phyloP scores from a whole-genome alignment of 2,113 vertebrate species.

The Elanus axillaris region DNA sequence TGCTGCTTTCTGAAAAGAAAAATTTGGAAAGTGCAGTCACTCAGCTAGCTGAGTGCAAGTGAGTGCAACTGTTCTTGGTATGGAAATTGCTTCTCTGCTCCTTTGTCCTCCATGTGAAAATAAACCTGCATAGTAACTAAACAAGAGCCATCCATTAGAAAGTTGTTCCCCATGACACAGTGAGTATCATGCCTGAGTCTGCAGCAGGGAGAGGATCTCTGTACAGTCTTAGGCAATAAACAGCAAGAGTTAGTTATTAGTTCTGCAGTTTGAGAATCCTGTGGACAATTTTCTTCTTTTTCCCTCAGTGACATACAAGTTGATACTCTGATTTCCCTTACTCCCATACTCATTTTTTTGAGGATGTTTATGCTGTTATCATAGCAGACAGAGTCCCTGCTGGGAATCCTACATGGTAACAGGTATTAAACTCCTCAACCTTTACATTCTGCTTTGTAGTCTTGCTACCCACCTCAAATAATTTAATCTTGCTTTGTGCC shows the following conservation, averaged over 20 bases:
- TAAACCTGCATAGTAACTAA: neutral
- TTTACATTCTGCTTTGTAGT: neutral
- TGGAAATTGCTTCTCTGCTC: neutral
- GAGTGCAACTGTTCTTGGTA: rapidly evolving
- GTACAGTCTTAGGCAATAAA: neutral
- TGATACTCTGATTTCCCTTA: neutral
- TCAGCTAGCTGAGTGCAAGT: neutral
- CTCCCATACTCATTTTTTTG: neutral
- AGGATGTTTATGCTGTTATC: neutral
- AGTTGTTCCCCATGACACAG: neutral
- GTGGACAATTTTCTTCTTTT: neutral
- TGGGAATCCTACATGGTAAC: neutral
- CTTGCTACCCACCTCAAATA: neutral
- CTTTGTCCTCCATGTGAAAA: neutral
- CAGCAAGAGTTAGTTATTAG: neutral
- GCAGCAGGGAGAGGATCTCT: neutral
- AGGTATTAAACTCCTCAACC: neutral
- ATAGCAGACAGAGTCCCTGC: neutral
- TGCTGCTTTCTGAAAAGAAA: neutral
- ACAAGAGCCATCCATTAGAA: neutral
- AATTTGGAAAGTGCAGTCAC: neutral
- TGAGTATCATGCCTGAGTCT: neutral
- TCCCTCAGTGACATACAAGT: neutral
- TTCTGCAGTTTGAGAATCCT: neutral
- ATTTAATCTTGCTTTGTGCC: neutral